Percentiles rank a stretch among this genome's conserved stretches.
These are phyloP conservation scores for Raphicerus campestris DNA, from an alignment of 2,113 vertebrate species.

Conservation along the genomic window DNA sequence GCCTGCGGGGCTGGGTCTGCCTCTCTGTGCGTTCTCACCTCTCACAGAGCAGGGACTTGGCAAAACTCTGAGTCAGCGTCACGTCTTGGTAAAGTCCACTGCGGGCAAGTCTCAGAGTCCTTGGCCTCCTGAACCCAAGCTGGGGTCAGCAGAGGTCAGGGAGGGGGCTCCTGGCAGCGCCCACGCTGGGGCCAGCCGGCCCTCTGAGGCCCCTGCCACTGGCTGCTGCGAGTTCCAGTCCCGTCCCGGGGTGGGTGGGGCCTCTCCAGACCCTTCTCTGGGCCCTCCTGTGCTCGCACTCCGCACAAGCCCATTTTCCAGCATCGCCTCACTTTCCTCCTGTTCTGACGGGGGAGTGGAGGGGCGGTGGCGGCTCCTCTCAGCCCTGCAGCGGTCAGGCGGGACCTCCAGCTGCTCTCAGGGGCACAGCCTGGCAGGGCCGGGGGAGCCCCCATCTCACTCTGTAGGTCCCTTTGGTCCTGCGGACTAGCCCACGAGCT, in stretches of 20 bases:
- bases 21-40: neutral
- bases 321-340: neutral
- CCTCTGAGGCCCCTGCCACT: neutral
- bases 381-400: neutral
- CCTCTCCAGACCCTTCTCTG: neutral
- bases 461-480: neutral
- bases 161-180: rapidly evolving
- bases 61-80: neutral
- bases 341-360: neutral
- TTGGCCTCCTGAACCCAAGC: neutral
- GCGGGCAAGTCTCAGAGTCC: neutral
- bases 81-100: neutral
- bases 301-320: too few relatives aligned
- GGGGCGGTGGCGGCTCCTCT: rapidly evolving
- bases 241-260: neutral
- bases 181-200: rapidly evolving
- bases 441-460: rapidly evolving
- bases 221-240: neutral
- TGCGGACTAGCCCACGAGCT: neutral
- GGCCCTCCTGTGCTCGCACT: too few relatives aligned
- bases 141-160: too few relatives aligned
- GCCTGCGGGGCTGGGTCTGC: neutral
- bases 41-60: neutral
- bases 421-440: too few relatives aligned
- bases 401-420: neutral